Conservation (phyloP, 2,888 invertebrate species). For the Tipula unca region DNA sequence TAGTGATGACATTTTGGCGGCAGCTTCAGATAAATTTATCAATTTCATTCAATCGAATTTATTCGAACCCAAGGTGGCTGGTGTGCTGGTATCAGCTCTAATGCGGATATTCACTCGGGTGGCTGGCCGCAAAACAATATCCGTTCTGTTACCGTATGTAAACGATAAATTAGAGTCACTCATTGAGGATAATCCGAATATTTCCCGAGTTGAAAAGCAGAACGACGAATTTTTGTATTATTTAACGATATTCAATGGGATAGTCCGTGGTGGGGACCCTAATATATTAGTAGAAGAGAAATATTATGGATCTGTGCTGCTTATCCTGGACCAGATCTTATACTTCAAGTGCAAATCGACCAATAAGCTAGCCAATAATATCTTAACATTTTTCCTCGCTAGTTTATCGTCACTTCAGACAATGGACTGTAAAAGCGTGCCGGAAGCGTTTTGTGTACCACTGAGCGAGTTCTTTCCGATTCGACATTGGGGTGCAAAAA, state of each 20-base stretch:
- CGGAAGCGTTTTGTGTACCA: conserved; percentile 52
- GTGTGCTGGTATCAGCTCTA: conserved; percentile 66
- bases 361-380: conserved; percentile 51
- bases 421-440: conserved; percentile 53
- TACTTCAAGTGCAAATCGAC: conserved; percentile 61
- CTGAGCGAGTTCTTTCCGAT: conserved; percentile 63
- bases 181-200: conserved; percentile 56
- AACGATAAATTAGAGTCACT: conserved; percentile 55
- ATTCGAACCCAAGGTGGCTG: conserved; percentile 78
- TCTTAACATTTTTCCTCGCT: conserved; percentile 51
- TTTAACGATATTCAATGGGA: conserved; percentile 61
- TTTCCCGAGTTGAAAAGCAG: conserved; percentile 63
- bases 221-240: conserved; percentile 73
- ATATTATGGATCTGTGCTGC: conserved; percentile 54
- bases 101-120: conserved; percentile 57
- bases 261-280: conserved; percentile 61
- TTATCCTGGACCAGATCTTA: conserved; percentile 61
- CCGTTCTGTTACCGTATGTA: conserved; percentile 63
- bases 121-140: conserved; percentile 60
- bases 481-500: conserved; percentile 64
- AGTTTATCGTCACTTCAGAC: conserved; percentile 55
- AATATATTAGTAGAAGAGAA: conserved; percentile 46
- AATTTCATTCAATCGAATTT: conserved; percentile 64
- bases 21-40: conserved; percentile 67
- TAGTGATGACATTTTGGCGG: conserved; percentile 52